phyloP scores from a whole-genome alignment of 2,797 vertebrate genomes.

The Mycteria americana region DNA sequence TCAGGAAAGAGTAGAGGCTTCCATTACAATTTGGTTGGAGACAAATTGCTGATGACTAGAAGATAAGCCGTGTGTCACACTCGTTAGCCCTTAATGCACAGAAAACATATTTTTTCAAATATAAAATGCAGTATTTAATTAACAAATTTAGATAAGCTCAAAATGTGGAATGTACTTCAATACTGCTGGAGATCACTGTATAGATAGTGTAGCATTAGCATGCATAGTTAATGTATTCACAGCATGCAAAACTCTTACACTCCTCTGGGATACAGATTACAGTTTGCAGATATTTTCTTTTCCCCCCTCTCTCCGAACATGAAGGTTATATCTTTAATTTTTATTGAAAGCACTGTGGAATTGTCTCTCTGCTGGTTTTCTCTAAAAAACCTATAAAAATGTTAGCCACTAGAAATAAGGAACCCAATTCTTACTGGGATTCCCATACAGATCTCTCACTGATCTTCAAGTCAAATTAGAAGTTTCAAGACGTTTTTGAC shows the following conservation, averaged over 20 bases:
- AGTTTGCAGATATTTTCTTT: background rate
- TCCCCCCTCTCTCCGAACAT: background rate
- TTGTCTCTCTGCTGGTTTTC: background rate
- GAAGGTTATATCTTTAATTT: background rate
- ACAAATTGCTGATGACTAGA: constrained; percentile 47
- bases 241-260: background rate
- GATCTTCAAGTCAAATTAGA: background rate
- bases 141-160: constrained; percentile 52
- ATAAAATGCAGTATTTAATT: constrained; percentile 59
- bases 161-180: constrained; percentile 28
- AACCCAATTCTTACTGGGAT: background rate
- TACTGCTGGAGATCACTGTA: background rate
- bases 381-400: background rate
- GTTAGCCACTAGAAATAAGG: background rate
- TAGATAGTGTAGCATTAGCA: background rate
- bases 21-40: constrained; percentile 11
- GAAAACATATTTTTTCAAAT: constrained; percentile 27
- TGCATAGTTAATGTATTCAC: background rate
- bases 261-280: background rate
- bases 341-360: background rate
- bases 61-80: background rate
- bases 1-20: background rate
- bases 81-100: constrained; percentile 27
- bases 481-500: background rate
- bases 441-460: background rate